phyloP scores from a whole-genome alignment of 2,797 vertebrate genomes.

The Neomorphus geoffroyi region DNA sequence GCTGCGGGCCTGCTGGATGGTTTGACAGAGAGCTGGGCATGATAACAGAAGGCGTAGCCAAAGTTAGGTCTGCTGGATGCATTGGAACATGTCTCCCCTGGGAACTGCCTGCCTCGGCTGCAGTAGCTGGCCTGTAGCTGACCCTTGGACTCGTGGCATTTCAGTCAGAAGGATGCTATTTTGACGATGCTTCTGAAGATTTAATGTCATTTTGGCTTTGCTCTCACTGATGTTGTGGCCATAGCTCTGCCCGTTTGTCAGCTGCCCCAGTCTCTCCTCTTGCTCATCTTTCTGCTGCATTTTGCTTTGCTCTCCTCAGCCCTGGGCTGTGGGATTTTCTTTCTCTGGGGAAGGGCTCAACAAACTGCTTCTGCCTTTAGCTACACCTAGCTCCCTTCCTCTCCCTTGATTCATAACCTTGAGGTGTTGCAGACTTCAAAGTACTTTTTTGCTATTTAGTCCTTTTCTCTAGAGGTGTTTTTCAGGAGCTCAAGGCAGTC shows the following conservation, averaged over 20 bases:
- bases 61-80: neutral
- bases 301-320: neutral
- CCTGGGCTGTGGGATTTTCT: neutral
- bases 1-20: rapidly evolving
- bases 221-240: neutral
- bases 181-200: neutral
- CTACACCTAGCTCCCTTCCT: neutral
- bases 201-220: neutral
- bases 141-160: rapidly evolving
- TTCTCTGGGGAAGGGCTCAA: neutral
- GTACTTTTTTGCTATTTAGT: neutral
- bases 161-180: neutral
- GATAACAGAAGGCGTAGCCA: neutral
- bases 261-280: neutral
- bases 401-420: neutral
- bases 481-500: neutral
- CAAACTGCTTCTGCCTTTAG: neutral
- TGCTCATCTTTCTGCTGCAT: neutral
- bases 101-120: neutral
- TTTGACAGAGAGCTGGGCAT: rapidly evolving
- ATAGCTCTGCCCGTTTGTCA: neutral
- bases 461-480: neutral
- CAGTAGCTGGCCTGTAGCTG: neutral
- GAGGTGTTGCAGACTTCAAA: neutral
- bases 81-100: neutral